These are phyloP conservation scores for Caenorhabditis plicata DNA, from an alignment of 2,888 invertebrate genomes.

Conservation along the genomic window DNA sequence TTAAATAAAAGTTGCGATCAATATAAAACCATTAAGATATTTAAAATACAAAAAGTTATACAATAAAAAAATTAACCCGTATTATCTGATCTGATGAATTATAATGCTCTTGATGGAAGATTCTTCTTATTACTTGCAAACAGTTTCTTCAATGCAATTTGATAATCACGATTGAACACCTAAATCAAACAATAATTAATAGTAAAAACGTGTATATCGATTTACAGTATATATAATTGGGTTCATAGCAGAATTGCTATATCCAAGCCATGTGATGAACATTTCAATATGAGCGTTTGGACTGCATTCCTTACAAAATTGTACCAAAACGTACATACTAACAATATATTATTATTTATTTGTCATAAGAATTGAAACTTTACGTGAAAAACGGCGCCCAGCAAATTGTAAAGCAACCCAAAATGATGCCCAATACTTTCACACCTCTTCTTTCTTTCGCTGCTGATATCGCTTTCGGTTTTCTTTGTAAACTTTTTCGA, in stretches of 20 bases:
- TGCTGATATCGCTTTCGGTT: slow-evolving; percentile 65
- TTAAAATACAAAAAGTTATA: too few species aligned
- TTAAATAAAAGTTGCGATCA: too few species aligned
- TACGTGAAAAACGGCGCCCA: slow-evolving; percentile 66
- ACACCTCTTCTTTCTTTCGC: slow-evolving; percentile 65
- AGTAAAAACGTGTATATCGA: background rate
- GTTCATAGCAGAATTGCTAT: slow-evolving; percentile 65
- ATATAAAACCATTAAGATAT: too few species aligned
- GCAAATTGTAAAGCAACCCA: slow-evolving; percentile 65
- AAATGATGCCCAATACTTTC: slow-evolving; percentile 64
- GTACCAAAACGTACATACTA: slow-evolving; percentile 64
- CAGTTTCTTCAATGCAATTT: slow-evolving; percentile 64
- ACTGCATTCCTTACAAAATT: slow-evolving; percentile 59
- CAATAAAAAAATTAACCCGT: too few species aligned
- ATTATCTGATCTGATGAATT: too few species aligned
- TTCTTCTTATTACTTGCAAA: slow-evolving; percentile 51
- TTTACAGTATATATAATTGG: slow-evolving; percentile 65
- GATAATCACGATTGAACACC: slow-evolving; percentile 66
- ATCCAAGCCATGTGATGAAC: slow-evolving; percentile 66
- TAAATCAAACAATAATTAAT: slow-evolving; percentile 9
- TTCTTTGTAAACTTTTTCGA: slow-evolving; percentile 61
- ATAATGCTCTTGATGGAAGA: too few species aligned
- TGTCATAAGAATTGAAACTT: background rate
- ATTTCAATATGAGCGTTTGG: slow-evolving; percentile 64
- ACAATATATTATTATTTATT: slow-evolving; percentile 3